Percentiles rank a stretch among this genome's conserved stretches.
Conservation (phyloP, 2,888 invertebrate genomes). For the Cephus spinipes region DNA sequence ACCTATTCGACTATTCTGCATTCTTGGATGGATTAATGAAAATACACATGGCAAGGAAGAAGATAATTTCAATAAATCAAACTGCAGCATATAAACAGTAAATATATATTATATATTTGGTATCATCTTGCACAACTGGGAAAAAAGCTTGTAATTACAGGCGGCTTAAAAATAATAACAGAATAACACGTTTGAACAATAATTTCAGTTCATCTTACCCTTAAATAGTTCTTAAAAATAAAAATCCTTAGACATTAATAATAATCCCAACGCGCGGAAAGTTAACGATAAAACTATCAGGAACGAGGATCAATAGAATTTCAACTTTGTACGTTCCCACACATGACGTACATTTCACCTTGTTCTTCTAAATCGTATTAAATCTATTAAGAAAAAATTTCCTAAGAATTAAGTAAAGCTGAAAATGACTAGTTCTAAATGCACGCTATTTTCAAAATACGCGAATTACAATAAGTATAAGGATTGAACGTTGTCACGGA, state of each 20-base stretch:
- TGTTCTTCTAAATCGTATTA: not conserved
- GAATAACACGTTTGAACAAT: not conserved
- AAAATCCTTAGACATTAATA: not conserved
- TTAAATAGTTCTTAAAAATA: not conserved
- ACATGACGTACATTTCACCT: not conserved
- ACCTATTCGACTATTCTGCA: too few species aligned
- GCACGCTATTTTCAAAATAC: not conserved
- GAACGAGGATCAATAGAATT: not conserved
- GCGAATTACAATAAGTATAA: not conserved
- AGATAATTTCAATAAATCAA: not conserved
- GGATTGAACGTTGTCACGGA: not conserved
- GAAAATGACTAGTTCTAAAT: conserved; percentile 34
- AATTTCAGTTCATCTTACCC: not conserved
- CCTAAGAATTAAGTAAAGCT: conserved; percentile 27
- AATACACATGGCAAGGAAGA: not conserved
- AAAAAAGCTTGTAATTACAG: conserved; percentile 12
- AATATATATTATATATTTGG: conserved; percentile 21
- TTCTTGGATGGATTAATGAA: not conserved
- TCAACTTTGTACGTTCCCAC: not conserved
- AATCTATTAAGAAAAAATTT: conserved; percentile 13
- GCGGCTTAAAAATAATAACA: not conserved
- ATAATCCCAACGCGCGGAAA: not conserved
- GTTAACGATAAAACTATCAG: not conserved
- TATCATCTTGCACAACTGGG: conserved; percentile 16
- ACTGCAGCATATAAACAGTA: not conserved